A percentile compares a stretch with the other conserved stretches of the same genome.
Conservation (phyloP, 2,888 invertebrate genomes). For the Hedychridium roseum region DNA sequence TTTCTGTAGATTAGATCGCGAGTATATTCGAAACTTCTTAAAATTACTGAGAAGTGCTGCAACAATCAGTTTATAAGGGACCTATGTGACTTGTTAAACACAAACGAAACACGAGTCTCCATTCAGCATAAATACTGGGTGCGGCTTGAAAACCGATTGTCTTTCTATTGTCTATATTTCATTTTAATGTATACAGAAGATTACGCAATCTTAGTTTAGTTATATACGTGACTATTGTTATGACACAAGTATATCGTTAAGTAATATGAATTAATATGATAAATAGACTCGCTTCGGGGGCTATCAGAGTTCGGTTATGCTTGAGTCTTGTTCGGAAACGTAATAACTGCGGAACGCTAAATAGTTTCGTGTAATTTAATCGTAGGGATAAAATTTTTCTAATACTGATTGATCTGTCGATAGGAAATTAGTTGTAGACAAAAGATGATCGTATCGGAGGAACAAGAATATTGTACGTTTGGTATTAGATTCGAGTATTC, state of each 20-base stretch:
- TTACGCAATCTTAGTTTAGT: conserved; percentile 18
- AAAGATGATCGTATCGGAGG: no score
- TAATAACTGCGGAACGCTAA: no score
- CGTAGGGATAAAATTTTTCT: no score
- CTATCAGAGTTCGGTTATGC: no score
- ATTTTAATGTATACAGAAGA: conserved; percentile 20
- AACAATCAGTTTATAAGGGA: conserved; percentile 10
- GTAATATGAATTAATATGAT: conserved; percentile 15
- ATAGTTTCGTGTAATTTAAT: no score
- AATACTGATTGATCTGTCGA: no score
- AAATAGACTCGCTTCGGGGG: conserved; percentile 20
- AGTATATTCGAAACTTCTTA: conserved; percentile 12
- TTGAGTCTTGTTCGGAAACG: no score
- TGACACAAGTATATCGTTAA: conserved; percentile 28
- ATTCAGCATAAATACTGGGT: conserved; percentile 5
- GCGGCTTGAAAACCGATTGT: conserved; percentile 25
- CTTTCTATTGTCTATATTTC: conserved; percentile 23
- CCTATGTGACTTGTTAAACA: conserved; percentile 5
- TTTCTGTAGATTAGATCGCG: conserved; percentile 3
- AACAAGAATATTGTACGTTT: no score
- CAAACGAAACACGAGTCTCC: background rate
- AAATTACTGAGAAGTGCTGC: conserved; percentile 1
- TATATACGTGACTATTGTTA: conserved; percentile 25
- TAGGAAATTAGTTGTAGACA: no score
- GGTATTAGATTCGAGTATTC: no score